Evolutionary conservation across 2,888 invertebrate species (phyloP).

Genomic region (Hypolimnas misippus): DNA sequence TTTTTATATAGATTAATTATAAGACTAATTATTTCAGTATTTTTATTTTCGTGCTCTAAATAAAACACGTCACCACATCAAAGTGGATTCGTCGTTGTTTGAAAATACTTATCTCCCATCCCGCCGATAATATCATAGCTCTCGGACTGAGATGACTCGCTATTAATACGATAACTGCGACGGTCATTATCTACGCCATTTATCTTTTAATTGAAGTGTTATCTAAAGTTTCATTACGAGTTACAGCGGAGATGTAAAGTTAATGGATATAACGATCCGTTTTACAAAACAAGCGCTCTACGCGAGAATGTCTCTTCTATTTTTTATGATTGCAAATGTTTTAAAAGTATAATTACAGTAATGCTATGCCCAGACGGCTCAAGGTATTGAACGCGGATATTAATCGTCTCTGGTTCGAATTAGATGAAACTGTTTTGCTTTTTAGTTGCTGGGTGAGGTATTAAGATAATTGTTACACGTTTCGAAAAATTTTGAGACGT

Average conservation of each 20-base stretch:
- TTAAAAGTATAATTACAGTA: background rate
- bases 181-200: conserved; percentile 45
- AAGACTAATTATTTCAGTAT: background rate
- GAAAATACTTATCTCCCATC: conserved; percentile 17
- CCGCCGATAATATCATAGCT: conserved; percentile 20
- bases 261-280: conserved; percentile 8
- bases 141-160: conserved; percentile 19
- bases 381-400: too few relatives aligned
- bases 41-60: background rate
- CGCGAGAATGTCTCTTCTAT: conserved; percentile 5
- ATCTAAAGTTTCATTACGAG: conserved; percentile 27
- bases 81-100: conserved; percentile 12
- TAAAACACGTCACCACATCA: background rate
- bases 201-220: conserved; percentile 58
- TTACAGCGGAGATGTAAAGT: conserved; percentile 6
- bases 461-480: too few relatives aligned
- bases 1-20: too few relatives aligned
- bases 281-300: conserved; percentile 3
- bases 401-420: too few relatives aligned
- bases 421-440: too few relatives aligned
- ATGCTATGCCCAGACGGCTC: background rate
- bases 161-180: conserved; percentile 28
- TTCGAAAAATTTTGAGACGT: too few relatives aligned
- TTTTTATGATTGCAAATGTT: conserved; percentile 3
- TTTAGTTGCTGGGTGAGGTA: too few relatives aligned